phyloP scores from a whole-genome alignment of 2,797 vertebrate genomes.

The Sibirionetta formosa region DNA sequence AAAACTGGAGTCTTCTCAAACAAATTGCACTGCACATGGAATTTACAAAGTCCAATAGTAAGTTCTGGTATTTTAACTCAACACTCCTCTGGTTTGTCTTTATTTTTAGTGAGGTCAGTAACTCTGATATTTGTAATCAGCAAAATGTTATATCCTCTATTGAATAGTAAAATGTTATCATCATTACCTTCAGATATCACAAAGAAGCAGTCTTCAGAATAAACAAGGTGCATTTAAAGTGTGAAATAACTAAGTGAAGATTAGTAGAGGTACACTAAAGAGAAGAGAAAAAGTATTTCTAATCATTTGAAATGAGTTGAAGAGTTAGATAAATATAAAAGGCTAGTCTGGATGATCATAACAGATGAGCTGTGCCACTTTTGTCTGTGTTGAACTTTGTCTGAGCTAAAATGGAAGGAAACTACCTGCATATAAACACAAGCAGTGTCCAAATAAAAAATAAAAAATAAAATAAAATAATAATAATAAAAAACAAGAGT shows the following conservation, averaged over 20 bases:
- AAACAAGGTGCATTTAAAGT: background rate
- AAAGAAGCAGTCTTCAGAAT: background rate
- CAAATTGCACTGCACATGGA: accelerated
- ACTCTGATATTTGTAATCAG: background rate
- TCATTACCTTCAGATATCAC: background rate
- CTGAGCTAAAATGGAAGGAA: background rate
- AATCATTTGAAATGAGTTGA: background rate
- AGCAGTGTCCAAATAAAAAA: background rate
- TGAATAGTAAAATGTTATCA: background rate
- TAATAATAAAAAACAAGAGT: background rate
- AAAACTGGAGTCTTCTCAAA: background rate
- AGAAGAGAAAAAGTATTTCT: background rate
- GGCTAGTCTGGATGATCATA: background rate
- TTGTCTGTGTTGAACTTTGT: background rate
- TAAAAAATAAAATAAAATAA: no score
- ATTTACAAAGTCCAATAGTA: background rate
- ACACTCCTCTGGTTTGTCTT: background rate
- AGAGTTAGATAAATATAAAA: background rate
- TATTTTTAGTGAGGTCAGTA: background rate
- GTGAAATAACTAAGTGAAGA: background rate
- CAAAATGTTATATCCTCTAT: background rate
- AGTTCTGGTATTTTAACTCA: background rate
- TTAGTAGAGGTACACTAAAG: background rate
- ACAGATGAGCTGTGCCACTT: background rate
- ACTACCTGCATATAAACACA: background rate